Percentiles rank a stretch among this genome's conserved stretches.
These are phyloP conservation scores for Oryctes rhinoceros DNA, from an alignment of 1,140 invertebrate genomes.

Conservation along the genomic window DNA sequence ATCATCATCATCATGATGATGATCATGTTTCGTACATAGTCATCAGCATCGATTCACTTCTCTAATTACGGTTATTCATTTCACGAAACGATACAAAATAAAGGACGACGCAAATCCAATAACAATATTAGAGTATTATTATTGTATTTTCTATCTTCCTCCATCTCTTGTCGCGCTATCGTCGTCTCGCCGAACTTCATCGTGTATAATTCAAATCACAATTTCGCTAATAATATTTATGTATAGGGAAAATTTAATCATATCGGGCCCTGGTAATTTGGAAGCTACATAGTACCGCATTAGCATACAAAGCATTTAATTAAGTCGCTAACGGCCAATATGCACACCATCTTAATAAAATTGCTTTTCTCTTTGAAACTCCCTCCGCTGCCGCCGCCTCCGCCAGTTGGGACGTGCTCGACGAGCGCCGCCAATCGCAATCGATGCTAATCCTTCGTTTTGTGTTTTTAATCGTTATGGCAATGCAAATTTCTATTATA, in stretches of 20 bases:
- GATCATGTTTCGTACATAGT: background rate
- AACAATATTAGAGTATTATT: constrained; percentile 21
- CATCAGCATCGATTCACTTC: constrained; percentile 24
- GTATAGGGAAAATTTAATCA: constrained; percentile 23
- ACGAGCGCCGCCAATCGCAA: background rate
- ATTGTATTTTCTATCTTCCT: background rate
- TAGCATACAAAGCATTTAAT: constrained; percentile 33
- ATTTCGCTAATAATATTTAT: constrained; percentile 25
- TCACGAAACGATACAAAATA: constrained; percentile 23
- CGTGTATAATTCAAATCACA: constrained; percentile 9
- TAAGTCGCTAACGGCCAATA: constrained; percentile 32
- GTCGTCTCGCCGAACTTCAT: background rate
- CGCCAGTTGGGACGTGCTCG: background rate
- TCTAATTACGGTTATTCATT: constrained; percentile 29
- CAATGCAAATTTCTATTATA: constrained; percentile 1
- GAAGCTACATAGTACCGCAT: background rate
- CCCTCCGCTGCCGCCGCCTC: background rate
- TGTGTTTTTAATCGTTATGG: constrained; percentile 21
- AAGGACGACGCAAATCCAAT: constrained; percentile 14
- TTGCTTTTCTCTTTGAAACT: constrained; percentile 19
- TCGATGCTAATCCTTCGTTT: constrained; percentile 11
- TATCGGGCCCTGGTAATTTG: constrained; percentile 17
- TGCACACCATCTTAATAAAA: constrained; percentile 22
- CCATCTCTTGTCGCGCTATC: background rate
- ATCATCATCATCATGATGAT: background rate